Evolutionary conservation across 2,888 invertebrate species (phyloP).

Genomic region (Brachynemurus nebulosus): DNA sequence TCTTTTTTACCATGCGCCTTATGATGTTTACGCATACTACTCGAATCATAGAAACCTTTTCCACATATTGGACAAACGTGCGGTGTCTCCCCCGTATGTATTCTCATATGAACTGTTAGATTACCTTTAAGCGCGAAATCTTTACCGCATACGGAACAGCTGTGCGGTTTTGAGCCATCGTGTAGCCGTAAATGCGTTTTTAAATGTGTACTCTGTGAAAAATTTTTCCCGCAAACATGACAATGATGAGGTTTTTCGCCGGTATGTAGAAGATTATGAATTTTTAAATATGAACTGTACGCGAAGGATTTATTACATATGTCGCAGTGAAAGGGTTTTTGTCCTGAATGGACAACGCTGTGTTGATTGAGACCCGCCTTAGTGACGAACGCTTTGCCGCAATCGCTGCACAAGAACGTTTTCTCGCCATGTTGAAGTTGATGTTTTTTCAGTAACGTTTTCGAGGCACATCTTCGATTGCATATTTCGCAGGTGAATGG

Average conservation of each 20-base stretch:
- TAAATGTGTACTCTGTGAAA: neutral
- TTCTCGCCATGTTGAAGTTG: neutral
- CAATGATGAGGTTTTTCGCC: neutral
- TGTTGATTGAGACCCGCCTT: neutral
- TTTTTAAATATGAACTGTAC: neutral
- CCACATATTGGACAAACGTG: neutral
- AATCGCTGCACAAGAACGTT: neutral
- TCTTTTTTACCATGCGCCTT: neutral
- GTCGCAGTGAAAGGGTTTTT: neutral
- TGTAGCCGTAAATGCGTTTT: neutral
- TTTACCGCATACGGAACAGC: neutral
- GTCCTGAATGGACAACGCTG: neutral
- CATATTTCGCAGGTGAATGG: neutral
- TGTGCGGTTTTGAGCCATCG: neutral
- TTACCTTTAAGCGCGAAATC: neutral
- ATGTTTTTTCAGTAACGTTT: neutral
- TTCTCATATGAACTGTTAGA: neutral
- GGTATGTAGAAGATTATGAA: neutral
- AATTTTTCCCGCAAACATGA: neutral
- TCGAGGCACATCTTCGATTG: neutral
- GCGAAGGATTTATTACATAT: slow-evolving; percentile 1
- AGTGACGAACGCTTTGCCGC: neutral
- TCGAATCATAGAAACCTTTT: neutral
- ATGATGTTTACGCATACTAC: neutral
- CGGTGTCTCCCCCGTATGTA: neutral